Percentiles rank a stretch among this genome's conserved stretches.
Conservation (phyloP, 2,113 vertebrate genomes). For the Trematocara unimaculatum region DNA sequence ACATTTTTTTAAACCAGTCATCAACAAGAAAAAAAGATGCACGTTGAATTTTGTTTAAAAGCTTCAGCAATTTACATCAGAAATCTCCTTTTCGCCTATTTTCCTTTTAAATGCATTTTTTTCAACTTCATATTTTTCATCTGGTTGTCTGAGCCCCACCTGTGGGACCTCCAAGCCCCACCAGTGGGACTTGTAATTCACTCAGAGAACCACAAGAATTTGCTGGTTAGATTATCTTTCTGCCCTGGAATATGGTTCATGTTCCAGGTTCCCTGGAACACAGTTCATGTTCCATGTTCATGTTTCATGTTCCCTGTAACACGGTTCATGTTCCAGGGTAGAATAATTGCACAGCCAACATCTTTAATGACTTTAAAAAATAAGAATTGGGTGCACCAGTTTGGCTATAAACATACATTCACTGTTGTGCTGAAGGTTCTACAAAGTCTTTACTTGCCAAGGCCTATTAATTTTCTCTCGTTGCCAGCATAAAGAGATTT, state of each 20-base stretch:
- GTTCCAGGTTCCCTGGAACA: background rate
- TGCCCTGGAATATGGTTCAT: background rate
- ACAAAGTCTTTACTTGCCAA: background rate
- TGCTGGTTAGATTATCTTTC: background rate
- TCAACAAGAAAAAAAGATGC: background rate
- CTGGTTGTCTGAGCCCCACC: background rate
- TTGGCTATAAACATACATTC: background rate
- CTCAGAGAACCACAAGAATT: background rate
- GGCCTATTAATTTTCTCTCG: background rate
- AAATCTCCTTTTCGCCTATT: background rate
- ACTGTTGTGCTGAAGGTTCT: background rate
- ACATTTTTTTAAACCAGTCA: background rate
- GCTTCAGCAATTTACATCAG: background rate
- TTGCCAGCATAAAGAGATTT: background rate
- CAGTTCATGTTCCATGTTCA: background rate
- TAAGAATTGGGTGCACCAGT: background rate
- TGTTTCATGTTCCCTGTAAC: no score
- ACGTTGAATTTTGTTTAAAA: background rate
- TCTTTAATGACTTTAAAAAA: background rate
- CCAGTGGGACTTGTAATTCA: background rate
- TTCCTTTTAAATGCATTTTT: background rate
- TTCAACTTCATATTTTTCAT: background rate
- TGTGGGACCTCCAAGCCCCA: background rate
- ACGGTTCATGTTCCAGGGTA: background rate
- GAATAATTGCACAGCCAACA: background rate